Evolutionary conservation across 2,113 vertebrate genomes (phyloP).

Genomic region (Istiophorus platypterus): DNA sequence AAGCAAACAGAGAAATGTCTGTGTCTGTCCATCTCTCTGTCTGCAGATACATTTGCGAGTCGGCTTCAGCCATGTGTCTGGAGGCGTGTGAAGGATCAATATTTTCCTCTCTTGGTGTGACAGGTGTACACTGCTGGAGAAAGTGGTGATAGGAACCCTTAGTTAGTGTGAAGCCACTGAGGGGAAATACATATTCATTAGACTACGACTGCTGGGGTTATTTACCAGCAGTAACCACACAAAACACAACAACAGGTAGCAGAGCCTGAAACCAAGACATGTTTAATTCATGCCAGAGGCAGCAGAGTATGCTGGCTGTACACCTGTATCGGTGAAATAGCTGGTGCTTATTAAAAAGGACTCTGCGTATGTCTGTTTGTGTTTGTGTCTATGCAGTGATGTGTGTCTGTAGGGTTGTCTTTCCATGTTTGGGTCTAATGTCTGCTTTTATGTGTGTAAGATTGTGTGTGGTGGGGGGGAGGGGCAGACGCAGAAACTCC

Average conservation of each 20-base stretch:
- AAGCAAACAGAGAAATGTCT: constrained; percentile 57
- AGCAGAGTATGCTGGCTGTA: constrained; percentile 45
- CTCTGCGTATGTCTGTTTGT: constrained; percentile 1
- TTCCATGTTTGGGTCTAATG: constrained; percentile 58
- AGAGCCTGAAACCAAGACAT: constrained; percentile 69
- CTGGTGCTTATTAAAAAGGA: constrained; percentile 58
- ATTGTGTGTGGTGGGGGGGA: constrained; percentile 28
- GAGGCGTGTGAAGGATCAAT: constrained; percentile 71
- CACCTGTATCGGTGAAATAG: constrained; percentile 64
- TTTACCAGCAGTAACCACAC: constrained; percentile 74
- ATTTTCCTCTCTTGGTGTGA: constrained; percentile 70
- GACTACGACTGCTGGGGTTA: constrained; percentile 65
- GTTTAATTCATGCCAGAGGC: constrained; percentile 80
- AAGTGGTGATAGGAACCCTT: constrained; percentile 63
- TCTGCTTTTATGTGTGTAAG: constrained; percentile 40
- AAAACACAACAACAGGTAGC: constrained; percentile 80
- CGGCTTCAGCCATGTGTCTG: constrained; percentile 42
- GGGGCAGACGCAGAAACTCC: constrained; percentile 42
- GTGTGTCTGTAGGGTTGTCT: constrained; percentile 64
- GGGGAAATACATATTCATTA: constrained; percentile 78
- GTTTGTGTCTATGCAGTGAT: constrained; percentile 48
- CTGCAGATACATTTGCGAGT: constrained; percentile 38
- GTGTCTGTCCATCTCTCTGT: constrained; percentile 36
- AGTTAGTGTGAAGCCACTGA: constrained; percentile 69
- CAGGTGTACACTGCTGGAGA: constrained; percentile 69